Base-by-base conservation (phyloP, 2,113 vertebrate genomes). In the Paratilapia polleni region DNA sequence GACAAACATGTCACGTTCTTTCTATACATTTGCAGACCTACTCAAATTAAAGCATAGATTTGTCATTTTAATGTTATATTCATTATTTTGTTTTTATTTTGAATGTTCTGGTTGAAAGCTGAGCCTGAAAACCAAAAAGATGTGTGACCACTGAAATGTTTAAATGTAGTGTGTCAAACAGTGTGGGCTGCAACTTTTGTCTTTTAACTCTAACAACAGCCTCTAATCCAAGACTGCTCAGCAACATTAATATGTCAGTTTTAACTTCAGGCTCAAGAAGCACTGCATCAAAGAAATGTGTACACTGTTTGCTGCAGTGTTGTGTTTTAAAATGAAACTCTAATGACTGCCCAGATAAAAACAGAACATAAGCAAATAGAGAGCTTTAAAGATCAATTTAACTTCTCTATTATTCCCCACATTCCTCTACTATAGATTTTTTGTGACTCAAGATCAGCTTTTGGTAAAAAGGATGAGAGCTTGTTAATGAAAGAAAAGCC, bases 401-500 rank as follows among this genome's bases (percentile, higher is more conserved):
- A 38, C 58, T 52, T 84, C n/a, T 84, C 54, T 56, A 54, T 83
- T 87, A 78, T 87, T 82, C 75, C 14, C 59, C 7, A 28, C 54
- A 26, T 31, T 82, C 68, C 61, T 62, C 57, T 11, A 9, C 54
- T 78, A 86, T 86, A 74, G 80, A 88, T 86, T 84, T 83, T 78
- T 76, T 31, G 61, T 61, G 22, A 81, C 20, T 88, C 68, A 81
- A 86, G 86, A 84, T 78, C 63, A 78, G 26, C 62, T 78, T 75
- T 49, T 41, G 47, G 31, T 60, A 28, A 81, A 86, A 90, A 82
- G 63, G 64, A 81, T 75, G 59, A 83, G 26, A 73, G 82, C 22
- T 80, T 87, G 80, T 87, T 90, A 83, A 77, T 83, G 76, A 83
- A 80, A 82, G 76, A 68, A 49, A n/a, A 62, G 59, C 73, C 86